Evolutionary conservation across 2,888 invertebrate species (phyloP), one percentile per base, ranked within the genome.

Genomic region (Podabrus alpinus): DNA sequence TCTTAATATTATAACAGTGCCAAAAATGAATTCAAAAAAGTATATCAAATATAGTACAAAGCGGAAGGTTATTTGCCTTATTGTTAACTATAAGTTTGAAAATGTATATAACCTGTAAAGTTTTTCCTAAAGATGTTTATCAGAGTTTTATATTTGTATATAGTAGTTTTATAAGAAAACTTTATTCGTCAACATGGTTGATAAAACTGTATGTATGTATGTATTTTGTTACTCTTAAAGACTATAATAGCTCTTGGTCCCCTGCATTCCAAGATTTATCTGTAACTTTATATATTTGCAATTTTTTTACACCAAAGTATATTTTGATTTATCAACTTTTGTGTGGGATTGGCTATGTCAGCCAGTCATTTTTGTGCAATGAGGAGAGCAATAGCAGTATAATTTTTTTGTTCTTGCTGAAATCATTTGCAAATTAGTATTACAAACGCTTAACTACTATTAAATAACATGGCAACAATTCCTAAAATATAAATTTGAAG

Each of bases 1-100:
- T 21, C 29, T 4, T 76, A 76, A 74, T 67, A 24, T 69, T 67
- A 24, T 69, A 24, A 15, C 69, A 66, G 75, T 75, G 75, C 75
- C 75, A 75, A 75, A 75, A 61, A 24, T 61, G n/a, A 21, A 45
- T 68, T 25, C 17, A 17, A 17, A 45, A 45, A 16, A 17, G 2
- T 69, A 13, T 69, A 25, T 15, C 25, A 24, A 61, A 25, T 61
- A 68, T 72, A 67, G 59, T 29, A 71, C 24, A 45, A 72, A 67
- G 62, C 68, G 67, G 61, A 45, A 60, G 67, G 72, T 66, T 15
- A 61, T 69, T 69, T 66, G 66, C 45, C 25, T 15, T 25, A 59
- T 67, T 67, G 24, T 45, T 45, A 45, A 45, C 45, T 45, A 45
- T 45, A 45, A 45, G 61, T 68, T 17, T 17, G 21, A 64, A 64